A percentile compares a stretch with the other conserved stretches of the same genome.
These are phyloP conservation scores for Pseudonaja textilis DNA, from an alignment of 2,113 vertebrate species.

Conservation along the genomic window DNA sequence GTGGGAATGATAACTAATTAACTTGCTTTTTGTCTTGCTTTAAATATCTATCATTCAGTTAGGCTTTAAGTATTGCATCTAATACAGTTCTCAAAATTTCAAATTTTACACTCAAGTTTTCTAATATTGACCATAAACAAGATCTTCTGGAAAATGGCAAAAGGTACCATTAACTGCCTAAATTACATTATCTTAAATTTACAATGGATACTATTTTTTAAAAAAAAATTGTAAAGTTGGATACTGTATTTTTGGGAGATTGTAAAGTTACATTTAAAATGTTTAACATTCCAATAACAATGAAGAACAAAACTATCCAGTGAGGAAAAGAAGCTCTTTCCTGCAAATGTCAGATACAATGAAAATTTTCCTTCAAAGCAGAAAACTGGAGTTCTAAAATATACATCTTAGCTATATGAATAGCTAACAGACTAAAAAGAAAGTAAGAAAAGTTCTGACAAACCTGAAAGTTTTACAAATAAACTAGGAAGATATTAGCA, in stretches of 20 bases:
- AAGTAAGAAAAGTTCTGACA: not conserved
- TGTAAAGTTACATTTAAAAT: not conserved
- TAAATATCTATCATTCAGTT: not conserved
- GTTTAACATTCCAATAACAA: not conserved
- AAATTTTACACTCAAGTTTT: not conserved
- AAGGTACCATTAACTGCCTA: not conserved
- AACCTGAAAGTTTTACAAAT: not conserved
- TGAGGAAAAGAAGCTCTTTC: not conserved
- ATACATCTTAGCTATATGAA: constrained; percentile 11
- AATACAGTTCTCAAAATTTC: not conserved
- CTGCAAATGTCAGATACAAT: constrained; percentile 26
- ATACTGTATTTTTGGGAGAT: not conserved
- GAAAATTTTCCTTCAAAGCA: not conserved
- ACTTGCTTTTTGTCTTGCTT: constrained; percentile 37
- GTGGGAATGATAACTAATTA: constrained; percentile 21
- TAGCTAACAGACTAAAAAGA: not conserved
- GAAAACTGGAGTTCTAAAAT: constrained; percentile 1
- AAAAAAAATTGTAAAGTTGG: not conserved
- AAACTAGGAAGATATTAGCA: not conserved
- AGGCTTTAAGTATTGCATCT: constrained; percentile 4
- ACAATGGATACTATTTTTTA: not conserved
- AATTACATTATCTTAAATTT: constrained; percentile 24
- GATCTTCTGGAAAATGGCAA: not conserved
- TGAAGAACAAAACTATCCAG: not conserved
- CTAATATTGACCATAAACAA: not conserved